Evolutionary conservation across 2,797 vertebrate genomes (phyloP), one percentile per base, ranked within the genome.

Genomic region (Lithobates sylvaticus): DNA sequence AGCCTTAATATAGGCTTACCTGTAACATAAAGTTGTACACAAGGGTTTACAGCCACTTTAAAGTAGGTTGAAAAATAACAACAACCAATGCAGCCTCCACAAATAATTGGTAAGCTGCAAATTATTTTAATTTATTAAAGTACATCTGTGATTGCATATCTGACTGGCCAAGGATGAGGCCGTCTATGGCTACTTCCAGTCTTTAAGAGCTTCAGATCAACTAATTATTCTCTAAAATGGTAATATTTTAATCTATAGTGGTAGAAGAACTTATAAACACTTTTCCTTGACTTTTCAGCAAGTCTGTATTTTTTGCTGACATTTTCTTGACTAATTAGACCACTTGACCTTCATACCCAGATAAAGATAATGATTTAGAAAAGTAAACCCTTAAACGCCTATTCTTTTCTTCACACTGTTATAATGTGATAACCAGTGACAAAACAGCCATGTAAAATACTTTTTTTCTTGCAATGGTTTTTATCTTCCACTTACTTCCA

Each of bases 301-400:
- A 65, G n/a, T 9, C 34, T 42, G 34, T 15, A 65, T 65, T 65
- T 64, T n/a, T 78, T 78, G 76, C 26, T 42, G 58, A 12, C 54
- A 65, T 61, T 78, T 78, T 23, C 21, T 26, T 27, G 7, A 23
- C 76, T 78, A 78, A 78, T 78, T 65, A 78, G 76, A 78, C 32
- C 36, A 78, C 64, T 34, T 65, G 76, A 78, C 58, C 58, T 78
- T 78, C 10, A 65, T 39, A 39, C 27, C 13, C 61, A 78, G 58
- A n/a, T 42, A 34, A 65, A 61, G 54, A 61, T 61, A 61, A 61
- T 6, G 10, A n/a, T 42, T 42, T 21, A 42, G 34, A 42, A 42
- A 36, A 78, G 10, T 78, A 23, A 26, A 78, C 23, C 39, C 65
- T 21, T 65, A 65, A 61, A 78, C n/a, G 1, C 5, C 21, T 39